Evolutionary conservation across 1,140 invertebrate species (phyloP).

Genomic region (Wiebesia pumilae): DNA sequence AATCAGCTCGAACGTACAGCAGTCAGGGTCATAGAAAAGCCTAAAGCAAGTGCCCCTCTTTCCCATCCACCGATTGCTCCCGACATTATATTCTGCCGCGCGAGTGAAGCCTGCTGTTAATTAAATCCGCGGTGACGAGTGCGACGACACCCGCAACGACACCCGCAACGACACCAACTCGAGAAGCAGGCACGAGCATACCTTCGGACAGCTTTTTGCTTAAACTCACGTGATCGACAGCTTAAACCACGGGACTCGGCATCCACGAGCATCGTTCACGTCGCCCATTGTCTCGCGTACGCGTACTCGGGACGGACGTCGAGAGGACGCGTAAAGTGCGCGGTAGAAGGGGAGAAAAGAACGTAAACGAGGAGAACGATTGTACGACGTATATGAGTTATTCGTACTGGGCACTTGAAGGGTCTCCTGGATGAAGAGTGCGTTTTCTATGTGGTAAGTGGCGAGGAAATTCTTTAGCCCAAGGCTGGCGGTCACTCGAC

Average conservation of each 20-base stretch:
- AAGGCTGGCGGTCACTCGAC: neutral
- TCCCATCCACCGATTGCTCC: neutral
- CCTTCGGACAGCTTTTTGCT: neutral
- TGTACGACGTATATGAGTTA: neutral
- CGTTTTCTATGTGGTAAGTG: neutral
- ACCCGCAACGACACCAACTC: neutral
- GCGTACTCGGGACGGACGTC: constrained; percentile 9
- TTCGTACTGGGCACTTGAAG: constrained; percentile 9
- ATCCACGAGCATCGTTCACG: neutral
- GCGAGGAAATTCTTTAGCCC: too few relatives aligned
- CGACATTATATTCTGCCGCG: neutral
- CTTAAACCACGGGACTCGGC: constrained; percentile 15
- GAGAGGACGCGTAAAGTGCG: neutral
- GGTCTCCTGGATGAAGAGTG: constrained; percentile 8
- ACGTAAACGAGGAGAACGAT: neutral
- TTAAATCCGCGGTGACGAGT: constrained; percentile 18
- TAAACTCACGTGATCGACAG: constrained; percentile 27
- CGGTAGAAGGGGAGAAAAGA: neutral
- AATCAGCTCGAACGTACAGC: neutral
- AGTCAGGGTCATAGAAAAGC: neutral
- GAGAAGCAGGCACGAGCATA: neutral
- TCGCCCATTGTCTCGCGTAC: constrained; percentile 29
- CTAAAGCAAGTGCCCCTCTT: neutral
- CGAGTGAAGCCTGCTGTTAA: neutral
- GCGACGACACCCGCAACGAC: neutral